Base-by-base conservation (phyloP, 1,140 invertebrate genomes). In the Zaprionus camerounensis region DNA sequence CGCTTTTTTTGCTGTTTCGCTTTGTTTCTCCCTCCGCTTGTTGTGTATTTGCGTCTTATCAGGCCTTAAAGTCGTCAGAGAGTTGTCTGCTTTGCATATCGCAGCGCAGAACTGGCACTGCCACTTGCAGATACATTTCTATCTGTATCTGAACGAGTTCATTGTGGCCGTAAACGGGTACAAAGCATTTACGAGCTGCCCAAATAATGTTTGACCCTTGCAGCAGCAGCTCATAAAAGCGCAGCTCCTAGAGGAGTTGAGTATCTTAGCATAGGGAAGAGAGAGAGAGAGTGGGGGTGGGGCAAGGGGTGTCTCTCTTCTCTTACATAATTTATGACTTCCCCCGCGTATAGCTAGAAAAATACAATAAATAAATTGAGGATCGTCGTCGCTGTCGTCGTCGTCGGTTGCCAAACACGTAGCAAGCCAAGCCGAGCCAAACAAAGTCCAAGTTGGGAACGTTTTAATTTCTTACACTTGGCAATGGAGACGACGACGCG, bases 301-400 rank as follows among this genome's bases (percentile, higher is more conserved):
- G 36, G 53, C 12, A 5, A 13, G 22, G 46, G 20, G 49, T 46
- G 11, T 12, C 24, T 59, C 65, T 61, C 76, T 81, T 72, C 81
- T 65, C 76, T 90, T 90, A 90, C 85, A 90, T 90, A 90, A 90
- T 90, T 90, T 90, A 90, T 90, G 85, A 90, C 85, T 90, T 90
- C 85, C 84, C 80, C 78, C 11, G 17, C 11, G 44, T n/a, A 81
- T 74, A 62, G 76, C 71, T 80, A 86, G 72, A 80, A 87, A 80
- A 86, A 87, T 80, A 90, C 85, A 88, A 88, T 90, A 88, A 88
- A 88, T 88, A 90, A 82, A 88, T 90, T 84, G 81, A 88, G 85
- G 81, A 88, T 83, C 78, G 83, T 79, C 79, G 77, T 63, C n/a
- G n/a, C n/a, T n/a, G n/a, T n/a, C 28, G 26, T 28, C 78, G 75